Evolutionary conservation across 2,888 invertebrate genomes (phyloP).

Genomic region (Phalera bucephala): DNA sequence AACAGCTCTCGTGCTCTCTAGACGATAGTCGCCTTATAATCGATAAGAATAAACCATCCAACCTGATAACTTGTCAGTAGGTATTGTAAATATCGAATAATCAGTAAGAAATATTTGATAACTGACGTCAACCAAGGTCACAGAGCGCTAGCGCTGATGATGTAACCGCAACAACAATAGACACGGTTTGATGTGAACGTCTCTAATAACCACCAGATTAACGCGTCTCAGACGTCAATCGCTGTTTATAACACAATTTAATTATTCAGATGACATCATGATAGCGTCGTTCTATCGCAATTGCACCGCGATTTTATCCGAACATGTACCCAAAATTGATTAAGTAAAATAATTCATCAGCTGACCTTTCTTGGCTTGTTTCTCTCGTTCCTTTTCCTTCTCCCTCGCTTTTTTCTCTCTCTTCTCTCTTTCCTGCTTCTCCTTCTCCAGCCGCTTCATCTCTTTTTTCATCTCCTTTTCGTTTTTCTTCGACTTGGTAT

Average conservation of each 20-base stretch:
- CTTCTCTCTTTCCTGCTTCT: conserved; percentile 75
- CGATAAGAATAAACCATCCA: not conserved
- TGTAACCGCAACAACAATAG: conserved; percentile 63
- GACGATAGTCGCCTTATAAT: not conserved
- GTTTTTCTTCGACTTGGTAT: conserved; percentile 72
- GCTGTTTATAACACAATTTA: conserved; percentile 40
- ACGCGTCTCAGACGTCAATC: conserved; percentile 30
- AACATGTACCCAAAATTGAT: conserved; percentile 10
- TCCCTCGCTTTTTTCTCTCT: conserved; percentile 78
- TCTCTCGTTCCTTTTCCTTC: conserved; percentile 76
- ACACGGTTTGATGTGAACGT: conserved; percentile 45
- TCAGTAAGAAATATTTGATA: conserved; percentile 53
- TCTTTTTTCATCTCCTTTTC: conserved; percentile 80
- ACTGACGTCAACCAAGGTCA: conserved; percentile 62
- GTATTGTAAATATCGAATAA: conserved; percentile 38
- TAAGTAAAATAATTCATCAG: conserved; percentile 3
- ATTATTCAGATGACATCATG: conserved; percentile 62
- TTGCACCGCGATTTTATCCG: conserved; percentile 10
- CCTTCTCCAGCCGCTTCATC: conserved; percentile 76
- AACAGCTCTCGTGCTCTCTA: not conserved
- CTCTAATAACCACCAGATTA: conserved; percentile 41
- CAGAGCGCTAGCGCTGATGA: conserved; percentile 41
- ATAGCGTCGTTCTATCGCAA: conserved; percentile 33
- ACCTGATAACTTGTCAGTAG: conserved; percentile 13
- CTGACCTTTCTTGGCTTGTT: conserved; percentile 72